Evolutionary conservation across 2,797 vertebrate genomes (phyloP).

Genomic region (Molossus molossus): DNA sequence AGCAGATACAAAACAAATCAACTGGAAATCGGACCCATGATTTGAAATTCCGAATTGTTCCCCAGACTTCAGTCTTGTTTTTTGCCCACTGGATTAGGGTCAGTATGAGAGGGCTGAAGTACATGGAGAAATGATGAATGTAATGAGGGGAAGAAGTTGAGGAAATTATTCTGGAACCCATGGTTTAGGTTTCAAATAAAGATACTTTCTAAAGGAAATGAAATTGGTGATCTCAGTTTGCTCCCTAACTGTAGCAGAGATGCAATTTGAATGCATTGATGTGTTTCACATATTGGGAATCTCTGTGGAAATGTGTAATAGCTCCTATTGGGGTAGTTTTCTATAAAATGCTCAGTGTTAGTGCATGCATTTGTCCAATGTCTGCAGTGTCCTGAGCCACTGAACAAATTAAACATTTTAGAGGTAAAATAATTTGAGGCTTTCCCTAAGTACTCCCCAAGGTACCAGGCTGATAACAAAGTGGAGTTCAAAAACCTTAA

Average conservation of each 20-base stretch:
- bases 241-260: conserved; percentile 37
- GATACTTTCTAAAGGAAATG: conserved; percentile 76
- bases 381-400: conserved; percentile 62
- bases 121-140: conserved; percentile 53
- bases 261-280: conserved; percentile 31
- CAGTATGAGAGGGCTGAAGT: conserved; percentile 33
- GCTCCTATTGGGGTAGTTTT: conserved; percentile 58
- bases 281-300: conserved; percentile 71
- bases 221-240: conserved; percentile 58
- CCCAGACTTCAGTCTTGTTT: not conserved
- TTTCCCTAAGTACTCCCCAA: conserved; percentile 28
- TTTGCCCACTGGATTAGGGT: not conserved
- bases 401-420: conserved; percentile 76
- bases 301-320: conserved; percentile 41
- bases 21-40: not conserved
- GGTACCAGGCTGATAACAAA: conserved; percentile 41
- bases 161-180: conserved; percentile 53
- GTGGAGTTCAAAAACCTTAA: conserved; percentile 1
- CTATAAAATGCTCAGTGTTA: not conserved
- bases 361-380: conserved; percentile 37
- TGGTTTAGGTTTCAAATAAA: conserved; percentile 71
- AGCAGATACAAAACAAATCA: conserved; percentile 65
- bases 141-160: conserved; percentile 66
- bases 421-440: conserved; percentile 55
- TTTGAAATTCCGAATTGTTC: conserved; percentile 69